phyloP scores from a whole-genome alignment of 2,888 invertebrate genomes.

The Caenorhabditis uteleia region DNA sequence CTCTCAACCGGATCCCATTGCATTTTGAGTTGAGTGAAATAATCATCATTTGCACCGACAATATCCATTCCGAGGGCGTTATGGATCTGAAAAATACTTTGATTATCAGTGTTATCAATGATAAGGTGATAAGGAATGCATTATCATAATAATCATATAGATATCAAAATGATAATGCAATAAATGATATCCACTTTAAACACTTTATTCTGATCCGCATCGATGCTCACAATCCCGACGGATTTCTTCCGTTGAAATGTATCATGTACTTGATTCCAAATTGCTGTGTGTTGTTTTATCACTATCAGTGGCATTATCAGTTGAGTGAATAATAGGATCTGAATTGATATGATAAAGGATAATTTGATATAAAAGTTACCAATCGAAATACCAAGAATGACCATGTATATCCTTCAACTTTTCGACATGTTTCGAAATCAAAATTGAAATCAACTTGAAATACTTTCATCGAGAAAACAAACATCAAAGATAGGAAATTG shows the following conservation, averaged over 20 bases:
- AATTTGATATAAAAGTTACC: not conserved
- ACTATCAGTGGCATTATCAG: conserved; percentile 27
- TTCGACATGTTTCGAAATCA: conserved; percentile 22
- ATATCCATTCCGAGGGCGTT: conserved; percentile 25
- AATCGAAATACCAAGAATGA: conserved; percentile 2
- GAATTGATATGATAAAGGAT: too few relatives aligned
- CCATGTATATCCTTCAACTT: conserved; percentile 14
- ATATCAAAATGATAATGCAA: too few relatives aligned
- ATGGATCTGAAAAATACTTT: conserved; percentile 6
- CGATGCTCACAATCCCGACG: too few relatives aligned
- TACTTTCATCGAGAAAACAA: conserved; percentile 26
- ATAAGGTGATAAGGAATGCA: too few relatives aligned
- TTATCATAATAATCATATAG: too few relatives aligned
- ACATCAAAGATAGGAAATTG: conserved; percentile 35
- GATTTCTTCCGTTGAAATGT: not conserved
- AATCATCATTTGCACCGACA: conserved; percentile 8
- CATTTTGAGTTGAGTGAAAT: conserved; percentile 11
- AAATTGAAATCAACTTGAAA: conserved; percentile 34
- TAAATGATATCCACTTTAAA: too few relatives aligned
- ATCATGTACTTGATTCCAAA: conserved; percentile 17
- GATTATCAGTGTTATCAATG: too few relatives aligned
- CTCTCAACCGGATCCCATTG: too few relatives aligned
- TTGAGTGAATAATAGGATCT: conserved; percentile 28
- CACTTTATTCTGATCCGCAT: too few relatives aligned
- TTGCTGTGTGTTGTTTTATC: conserved; percentile 23